Evolutionary conservation across 2,113 vertebrate species (phyloP).

Genomic region (Australoheros scitulus): DNA sequence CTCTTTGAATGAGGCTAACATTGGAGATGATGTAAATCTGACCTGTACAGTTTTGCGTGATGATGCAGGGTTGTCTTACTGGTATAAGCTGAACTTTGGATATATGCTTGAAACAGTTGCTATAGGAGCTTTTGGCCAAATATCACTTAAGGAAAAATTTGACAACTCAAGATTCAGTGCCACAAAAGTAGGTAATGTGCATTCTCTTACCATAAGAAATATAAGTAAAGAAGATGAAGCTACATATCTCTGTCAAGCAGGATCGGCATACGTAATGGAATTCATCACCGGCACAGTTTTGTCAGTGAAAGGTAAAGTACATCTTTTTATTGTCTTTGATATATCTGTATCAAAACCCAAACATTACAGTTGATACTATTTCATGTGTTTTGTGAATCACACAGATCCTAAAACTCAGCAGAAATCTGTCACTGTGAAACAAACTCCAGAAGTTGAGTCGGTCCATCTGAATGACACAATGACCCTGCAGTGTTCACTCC

Average conservation of each 20-base stretch:
- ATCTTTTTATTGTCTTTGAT: no score
- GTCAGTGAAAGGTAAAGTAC: no score
- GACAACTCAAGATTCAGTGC: background rate
- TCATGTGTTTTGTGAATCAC: background rate
- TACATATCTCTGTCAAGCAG: conserved; percentile 58
- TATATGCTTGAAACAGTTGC: conserved; percentile 33
- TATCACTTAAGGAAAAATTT: background rate
- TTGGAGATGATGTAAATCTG: conserved; percentile 45
- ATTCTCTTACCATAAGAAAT: conserved; percentile 39
- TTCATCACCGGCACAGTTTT: background rate
- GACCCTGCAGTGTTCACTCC: background rate
- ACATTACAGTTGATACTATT: background rate
- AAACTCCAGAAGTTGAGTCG: background rate
- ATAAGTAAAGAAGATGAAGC: conserved; percentile 59
- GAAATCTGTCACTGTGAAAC: background rate
- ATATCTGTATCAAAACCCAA: background rate
- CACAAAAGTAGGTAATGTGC: fast-evolving
- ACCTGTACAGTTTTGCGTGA: background rate
- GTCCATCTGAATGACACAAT: conserved; percentile 10
- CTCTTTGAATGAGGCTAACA: conserved; percentile 16
- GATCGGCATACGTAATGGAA: background rate
- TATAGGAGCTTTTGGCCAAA: fast-evolving
- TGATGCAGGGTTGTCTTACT: background rate
- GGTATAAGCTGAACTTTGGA: conserved; percentile 47
- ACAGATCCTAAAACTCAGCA: conserved; percentile 15